Evolutionary conservation across 2,888 invertebrate genomes (phyloP), one percentile per base, ranked within the genome.

Genomic region (Dryocosmus kuriphilus): DNA sequence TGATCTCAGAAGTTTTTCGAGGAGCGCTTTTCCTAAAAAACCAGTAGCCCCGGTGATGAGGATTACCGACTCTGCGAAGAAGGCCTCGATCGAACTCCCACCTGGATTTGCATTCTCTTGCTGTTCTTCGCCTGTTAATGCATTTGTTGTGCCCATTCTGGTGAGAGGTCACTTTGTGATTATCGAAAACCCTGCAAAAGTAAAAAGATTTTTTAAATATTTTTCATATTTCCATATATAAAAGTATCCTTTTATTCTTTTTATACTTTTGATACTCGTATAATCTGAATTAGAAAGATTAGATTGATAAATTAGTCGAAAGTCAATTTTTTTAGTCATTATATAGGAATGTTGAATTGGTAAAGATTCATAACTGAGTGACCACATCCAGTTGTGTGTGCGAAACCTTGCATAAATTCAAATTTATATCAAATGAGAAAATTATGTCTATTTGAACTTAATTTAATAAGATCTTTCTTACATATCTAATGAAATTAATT

Each of bases 1-100:
- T 76, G 96, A 95, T 88, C 98, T 94, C 30, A 99, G 93, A 14
- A 99, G 93, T 91, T 99, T 99, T 92, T 99, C 99, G 80, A 99
- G 92, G 2, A 99, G 92, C 0, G 97, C 97, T 92, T 98, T 98
- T 46, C 98, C 98, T 74, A 98, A 94, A 91, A 98, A 98, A n/a
- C 98, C 98, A 24, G 96, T 97, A 9, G 94, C 95, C 6, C 95
- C 95, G 27, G 94, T 94, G 57, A 94, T 92, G 57, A 94, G 87
- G 76, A 94, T 90, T 1, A 93, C 92, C 1, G 93, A 90, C 0
- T 92, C 93, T 2, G 93, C 92, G 88, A 93, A 94, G 88, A 93
- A 94, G 16, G 89, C 87, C 71, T 92, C 91, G 82, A 91, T 88
- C 74, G 90, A 90, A 79, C 77, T 85, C 61, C 84, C 87, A 46